Evolutionary conservation across 1,140 invertebrate species (phyloP), one percentile per base, ranked within the genome.

Genomic region (Drosophila quadrilineata): DNA sequence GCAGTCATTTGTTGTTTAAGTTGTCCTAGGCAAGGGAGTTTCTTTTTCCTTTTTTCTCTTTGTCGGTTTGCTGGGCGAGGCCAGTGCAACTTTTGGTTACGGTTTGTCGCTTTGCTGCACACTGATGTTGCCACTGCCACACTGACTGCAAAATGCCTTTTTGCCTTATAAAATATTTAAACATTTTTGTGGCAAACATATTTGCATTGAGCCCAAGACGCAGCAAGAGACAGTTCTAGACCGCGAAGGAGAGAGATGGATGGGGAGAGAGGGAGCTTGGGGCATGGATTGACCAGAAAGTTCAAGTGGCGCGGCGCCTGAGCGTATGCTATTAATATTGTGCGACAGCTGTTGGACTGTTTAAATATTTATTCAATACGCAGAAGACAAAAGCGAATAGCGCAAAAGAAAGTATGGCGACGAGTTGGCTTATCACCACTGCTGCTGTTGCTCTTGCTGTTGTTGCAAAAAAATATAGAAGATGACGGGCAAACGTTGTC

Each of bases 101-200:
- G 63, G 68, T 56, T 67, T 67, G 64, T 68, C 66, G 69, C 64
- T 46, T 53, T 62, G 64, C 40, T 67, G 50, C 58, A 67, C 58
- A 54, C n/a, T n/a, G n/a, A n/a, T n/a, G n/a, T n/a, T n/a, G n/a
- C n/a, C n/a, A n/a, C 63, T 74, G 65, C 54, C 71, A 40, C n/a
- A n/a, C 41, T 16, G 24, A 10, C 41, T 16, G 41, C 41, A 76
- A 84, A n/a, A 65, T 84, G 76, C 69, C 79, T 70, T n/a, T n/a
- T 82, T 82, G 73, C 77, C 73, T 85, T 84, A 85, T 84, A 77
- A 84, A 84, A 84, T 84, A 84, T 84, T 84, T 85, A 84, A 84
- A 84, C 65, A 80, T 77, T 79, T n/a, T 76, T 82, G 76, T 64
- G 76, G 73, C 77, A 76, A n/a, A 73, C 77, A 84, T 82, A 84